Conservation (phyloP, 1,140 invertebrate genomes). For the Macrocentrus cingulum region DNA sequence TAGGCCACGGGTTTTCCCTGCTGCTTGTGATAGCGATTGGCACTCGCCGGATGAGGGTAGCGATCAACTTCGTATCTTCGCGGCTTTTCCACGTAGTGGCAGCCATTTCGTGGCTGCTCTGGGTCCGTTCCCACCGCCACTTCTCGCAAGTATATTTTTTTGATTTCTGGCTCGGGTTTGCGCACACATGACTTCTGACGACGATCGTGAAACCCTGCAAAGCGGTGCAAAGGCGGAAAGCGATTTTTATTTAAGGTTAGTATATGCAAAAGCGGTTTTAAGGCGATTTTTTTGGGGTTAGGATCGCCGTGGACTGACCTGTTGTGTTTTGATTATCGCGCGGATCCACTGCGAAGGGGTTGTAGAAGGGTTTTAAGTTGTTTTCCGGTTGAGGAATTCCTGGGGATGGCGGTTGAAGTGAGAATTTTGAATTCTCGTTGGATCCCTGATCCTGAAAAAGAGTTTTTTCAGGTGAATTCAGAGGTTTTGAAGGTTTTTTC, state of each 20-base stretch:
- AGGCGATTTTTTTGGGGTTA: no score
- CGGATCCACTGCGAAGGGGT: conserved; percentile 45
- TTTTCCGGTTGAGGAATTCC: conserved; percentile 20
- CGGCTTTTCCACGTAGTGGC: conserved; percentile 36
- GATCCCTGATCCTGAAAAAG: conserved; percentile 34
- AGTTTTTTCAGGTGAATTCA: background rate
- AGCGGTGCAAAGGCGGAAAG: conserved; percentile 18
- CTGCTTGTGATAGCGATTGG: background rate
- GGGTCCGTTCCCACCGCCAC: conserved; percentile 53
- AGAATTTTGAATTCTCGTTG: conserved; percentile 39
- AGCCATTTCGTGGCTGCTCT: conserved; percentile 36
- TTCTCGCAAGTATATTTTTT: conserved; percentile 53
- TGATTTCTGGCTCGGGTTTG: conserved; percentile 35
- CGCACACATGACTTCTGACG: conserved; percentile 21
- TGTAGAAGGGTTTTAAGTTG: conserved; percentile 47
- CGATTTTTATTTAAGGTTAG: no score
- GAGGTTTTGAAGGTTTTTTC: background rate
- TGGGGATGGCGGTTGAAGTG: conserved; percentile 25
- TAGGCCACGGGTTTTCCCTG: background rate
- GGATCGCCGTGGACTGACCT: conserved; percentile 34
- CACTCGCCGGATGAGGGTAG: conserved; percentile 12
- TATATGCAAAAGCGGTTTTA: background rate
- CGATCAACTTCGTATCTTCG: conserved; percentile 34
- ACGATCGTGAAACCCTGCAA: conserved; percentile 33
- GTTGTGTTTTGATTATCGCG: conserved; percentile 36